Base-by-base conservation (phyloP, 2,888 invertebrate genomes). In the Drosophila antonietae region DNA sequence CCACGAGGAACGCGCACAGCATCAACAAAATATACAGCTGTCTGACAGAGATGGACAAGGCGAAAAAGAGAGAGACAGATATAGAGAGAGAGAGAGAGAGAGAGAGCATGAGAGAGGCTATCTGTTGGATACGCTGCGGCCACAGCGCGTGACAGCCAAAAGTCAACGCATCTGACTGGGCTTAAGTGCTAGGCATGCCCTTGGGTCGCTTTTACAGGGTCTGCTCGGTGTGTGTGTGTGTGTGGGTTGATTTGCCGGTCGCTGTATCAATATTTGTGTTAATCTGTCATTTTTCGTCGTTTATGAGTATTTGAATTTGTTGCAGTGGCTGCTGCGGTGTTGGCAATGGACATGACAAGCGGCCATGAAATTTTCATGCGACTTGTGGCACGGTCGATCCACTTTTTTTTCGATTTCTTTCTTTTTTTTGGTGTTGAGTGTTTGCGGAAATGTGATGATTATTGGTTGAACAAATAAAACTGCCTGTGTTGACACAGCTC, bases 241-340 rank as follows among this genome's bases (percentile, higher is more conserved):
- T 33, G 58, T 61, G 49, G 31, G 68, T 64, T 66, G 65, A 63
- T 68, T 60, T 68, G 58, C 59, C 52, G 64, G 58, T 72, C 69
- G 73, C 69, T 87, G 88, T 86, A 85, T 89, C 88, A 86, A 86
- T 86, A 86, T 86, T 86, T 87, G 88, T 81, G 78, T 89, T 87
- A 89, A 88, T 87, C 86, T 89, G 89, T 89, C 89, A 89, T 89
- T 87, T 87, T 82, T 87, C 85, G 78, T 84, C 85, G 83, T 83
- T 87, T 87, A 89, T 89, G 89, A 89, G 85, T 78, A 86, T 86
- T 86, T 86, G 88, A 86, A 81, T 82, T 78, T 72, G 78, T 67
- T 83, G 77, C 78, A 81, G 80, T 70, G 49, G 61, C 72, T 47
- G 47, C 46, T 28, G 31, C 63, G 52, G 31, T 52, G 56, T 28